Conservation (phyloP, 2,797 vertebrate species). For the Sebastes nivosus region DNA sequence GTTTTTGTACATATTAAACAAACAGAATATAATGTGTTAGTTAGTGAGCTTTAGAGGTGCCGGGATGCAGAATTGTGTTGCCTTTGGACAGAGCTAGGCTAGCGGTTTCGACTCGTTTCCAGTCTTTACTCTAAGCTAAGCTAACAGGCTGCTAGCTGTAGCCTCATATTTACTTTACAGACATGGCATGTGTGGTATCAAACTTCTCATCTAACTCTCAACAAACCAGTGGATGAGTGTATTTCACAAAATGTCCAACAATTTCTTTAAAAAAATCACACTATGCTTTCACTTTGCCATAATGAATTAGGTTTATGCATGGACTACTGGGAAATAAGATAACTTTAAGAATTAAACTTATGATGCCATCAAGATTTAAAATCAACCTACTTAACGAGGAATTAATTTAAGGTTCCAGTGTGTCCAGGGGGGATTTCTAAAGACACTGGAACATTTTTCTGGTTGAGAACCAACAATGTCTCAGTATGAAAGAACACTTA, state of each 20-base stretch:
- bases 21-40: no score
- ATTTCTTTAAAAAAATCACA: background rate
- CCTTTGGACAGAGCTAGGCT: background rate
- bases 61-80: accelerated
- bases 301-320: background rate
- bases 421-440: background rate
- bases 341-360: background rate
- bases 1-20: no score
- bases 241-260: background rate
- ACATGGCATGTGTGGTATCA: no score
- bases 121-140: background rate
- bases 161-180: background rate
- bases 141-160: background rate
- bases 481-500: background rate
- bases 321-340: background rate
- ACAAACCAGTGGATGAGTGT: background rate
- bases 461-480: background rate
- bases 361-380: background rate
- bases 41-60: background rate
- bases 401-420: background rate
- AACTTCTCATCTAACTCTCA: no score
- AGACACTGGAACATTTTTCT: background rate
- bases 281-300: background rate
- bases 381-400: background rate
- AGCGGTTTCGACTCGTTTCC: accelerated